These are phyloP conservation scores for Athripsodes cinereus DNA, from an alignment of 2,888 invertebrate species.

Conservation along the genomic window DNA sequence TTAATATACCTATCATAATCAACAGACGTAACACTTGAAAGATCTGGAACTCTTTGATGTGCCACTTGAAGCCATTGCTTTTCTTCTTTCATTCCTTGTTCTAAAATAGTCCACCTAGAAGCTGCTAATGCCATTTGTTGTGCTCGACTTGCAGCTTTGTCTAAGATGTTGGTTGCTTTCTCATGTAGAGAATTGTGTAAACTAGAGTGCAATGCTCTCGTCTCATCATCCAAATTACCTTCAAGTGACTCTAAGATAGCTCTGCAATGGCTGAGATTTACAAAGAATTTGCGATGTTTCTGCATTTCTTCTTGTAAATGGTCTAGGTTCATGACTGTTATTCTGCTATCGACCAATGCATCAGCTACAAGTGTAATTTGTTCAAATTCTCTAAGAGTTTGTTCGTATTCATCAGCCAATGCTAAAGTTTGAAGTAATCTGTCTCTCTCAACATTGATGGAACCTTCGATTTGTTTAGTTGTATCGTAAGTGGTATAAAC, in stretches of 20 bases:
- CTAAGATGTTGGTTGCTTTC: conserved; percentile 68
- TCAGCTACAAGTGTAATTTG: conserved; percentile 83
- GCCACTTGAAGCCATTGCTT: conserved; percentile 78
- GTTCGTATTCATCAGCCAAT: conserved; percentile 80
- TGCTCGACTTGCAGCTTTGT: conserved; percentile 73
- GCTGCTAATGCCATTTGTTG: conserved; percentile 82
- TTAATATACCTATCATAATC: conserved; percentile 83
- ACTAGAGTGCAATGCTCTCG: conserved; percentile 63
- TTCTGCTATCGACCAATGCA: conserved; percentile 69
- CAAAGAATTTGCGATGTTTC: conserved; percentile 83
- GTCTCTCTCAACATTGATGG: conserved; percentile 66
- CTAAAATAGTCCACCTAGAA: conserved; percentile 74
- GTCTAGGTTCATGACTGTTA: conserved; percentile 67
- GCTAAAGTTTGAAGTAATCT: conserved; percentile 68
- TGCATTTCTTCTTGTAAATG: conserved; percentile 87
- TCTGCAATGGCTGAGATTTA: conserved; percentile 79
- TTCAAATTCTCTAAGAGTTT: conserved; percentile 78
- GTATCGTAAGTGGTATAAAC: conserved; percentile 61
- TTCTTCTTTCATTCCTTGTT: conserved; percentile 79
- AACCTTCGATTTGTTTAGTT: conserved; percentile 63
- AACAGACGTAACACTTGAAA: conserved; percentile 71
- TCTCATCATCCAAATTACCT: conserved; percentile 75
- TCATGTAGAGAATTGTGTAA: conserved; percentile 73
- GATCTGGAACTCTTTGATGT: conserved; percentile 75
- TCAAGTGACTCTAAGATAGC: conserved; percentile 81